These are phyloP conservation scores for Encarsia formosa DNA, from an alignment of 2,888 invertebrate genomes.

Conservation along the genomic window DNA sequence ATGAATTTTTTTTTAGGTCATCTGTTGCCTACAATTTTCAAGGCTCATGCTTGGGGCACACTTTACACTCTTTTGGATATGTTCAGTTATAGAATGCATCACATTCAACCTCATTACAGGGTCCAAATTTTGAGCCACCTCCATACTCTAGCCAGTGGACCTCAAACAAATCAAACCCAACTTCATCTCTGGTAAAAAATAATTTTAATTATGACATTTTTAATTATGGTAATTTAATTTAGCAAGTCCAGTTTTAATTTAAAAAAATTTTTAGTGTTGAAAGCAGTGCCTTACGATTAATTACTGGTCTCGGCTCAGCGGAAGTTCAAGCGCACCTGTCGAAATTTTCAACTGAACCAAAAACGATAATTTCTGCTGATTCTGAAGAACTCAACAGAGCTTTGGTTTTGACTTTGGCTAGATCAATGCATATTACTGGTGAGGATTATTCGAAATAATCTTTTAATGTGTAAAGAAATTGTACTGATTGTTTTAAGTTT, in stretches of 20 bases:
- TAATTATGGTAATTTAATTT: constrained; percentile 6
- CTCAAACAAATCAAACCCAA: constrained; percentile 93
- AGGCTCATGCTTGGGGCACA: constrained; percentile 91
- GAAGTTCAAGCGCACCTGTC: constrained; percentile 93
- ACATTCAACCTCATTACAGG: constrained; percentile 92
- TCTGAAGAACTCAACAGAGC: constrained; percentile 93
- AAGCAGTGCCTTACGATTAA: constrained; percentile 80
- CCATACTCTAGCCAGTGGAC: constrained; percentile 84
- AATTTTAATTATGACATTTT: constrained; percentile 70
- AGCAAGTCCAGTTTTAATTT: neutral
- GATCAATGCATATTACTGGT: constrained; percentile 92
- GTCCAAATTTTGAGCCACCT: constrained; percentile 88
- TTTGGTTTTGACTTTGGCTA: constrained; percentile 85
- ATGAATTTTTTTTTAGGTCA: constrained; percentile 13
- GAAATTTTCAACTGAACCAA: constrained; percentile 85
- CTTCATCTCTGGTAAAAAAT: constrained; percentile 76
- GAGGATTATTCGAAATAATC: neutral
- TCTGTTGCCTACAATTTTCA: constrained; percentile 43
- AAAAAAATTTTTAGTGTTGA: constrained; percentile 65
- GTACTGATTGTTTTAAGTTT: neutral
- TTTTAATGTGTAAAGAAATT: neutral
- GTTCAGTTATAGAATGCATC: constrained; percentile 94
- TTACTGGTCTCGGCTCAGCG: constrained; percentile 86
- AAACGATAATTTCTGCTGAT: constrained; percentile 86
- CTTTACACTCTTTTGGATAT: constrained; percentile 93